A percentile compares a stretch with the other conserved stretches of the same genome.
Evolutionary conservation across 2,797 vertebrate genomes (phyloP).

Genomic region (Myioborus miniatus): DNA sequence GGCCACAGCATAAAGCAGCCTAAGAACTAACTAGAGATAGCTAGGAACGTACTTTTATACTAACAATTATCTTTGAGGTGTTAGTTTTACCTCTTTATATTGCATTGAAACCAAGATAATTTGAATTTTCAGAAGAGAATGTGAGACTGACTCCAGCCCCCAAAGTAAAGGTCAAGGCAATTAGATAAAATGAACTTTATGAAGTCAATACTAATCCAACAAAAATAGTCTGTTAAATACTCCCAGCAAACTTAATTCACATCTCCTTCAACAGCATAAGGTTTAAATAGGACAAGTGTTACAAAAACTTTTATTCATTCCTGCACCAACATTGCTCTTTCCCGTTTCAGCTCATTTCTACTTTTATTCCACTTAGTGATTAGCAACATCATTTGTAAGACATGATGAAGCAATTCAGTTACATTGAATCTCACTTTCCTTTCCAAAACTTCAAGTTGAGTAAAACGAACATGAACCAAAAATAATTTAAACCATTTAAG

Average conservation of each 20-base stretch:
- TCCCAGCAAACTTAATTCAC: background rate
- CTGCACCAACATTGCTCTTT: background rate
- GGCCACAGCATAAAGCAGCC: background rate
- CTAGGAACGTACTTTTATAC: background rate
- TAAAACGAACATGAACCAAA: background rate
- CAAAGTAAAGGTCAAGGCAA: background rate
- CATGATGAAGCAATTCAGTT: background rate
- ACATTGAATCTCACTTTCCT: background rate
- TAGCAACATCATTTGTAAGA: background rate
- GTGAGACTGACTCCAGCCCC: background rate
- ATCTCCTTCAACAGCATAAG: background rate
- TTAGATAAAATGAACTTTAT: background rate
- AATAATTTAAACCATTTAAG: background rate
- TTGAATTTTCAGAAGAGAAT: background rate
- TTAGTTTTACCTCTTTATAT: background rate
- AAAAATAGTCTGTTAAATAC: background rate
- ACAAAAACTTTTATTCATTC: background rate
- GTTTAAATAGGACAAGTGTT: background rate
- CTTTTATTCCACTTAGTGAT: background rate
- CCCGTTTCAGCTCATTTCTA: background rate
- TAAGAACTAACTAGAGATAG: background rate
- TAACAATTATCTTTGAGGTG: background rate
- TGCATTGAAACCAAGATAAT: background rate
- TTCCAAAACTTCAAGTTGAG: background rate
- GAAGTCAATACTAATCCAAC: conserved; percentile 30